Evolutionary conservation across 2,888 invertebrate species (phyloP).

Genomic region (Zhuqinia jingwanae): DNA sequence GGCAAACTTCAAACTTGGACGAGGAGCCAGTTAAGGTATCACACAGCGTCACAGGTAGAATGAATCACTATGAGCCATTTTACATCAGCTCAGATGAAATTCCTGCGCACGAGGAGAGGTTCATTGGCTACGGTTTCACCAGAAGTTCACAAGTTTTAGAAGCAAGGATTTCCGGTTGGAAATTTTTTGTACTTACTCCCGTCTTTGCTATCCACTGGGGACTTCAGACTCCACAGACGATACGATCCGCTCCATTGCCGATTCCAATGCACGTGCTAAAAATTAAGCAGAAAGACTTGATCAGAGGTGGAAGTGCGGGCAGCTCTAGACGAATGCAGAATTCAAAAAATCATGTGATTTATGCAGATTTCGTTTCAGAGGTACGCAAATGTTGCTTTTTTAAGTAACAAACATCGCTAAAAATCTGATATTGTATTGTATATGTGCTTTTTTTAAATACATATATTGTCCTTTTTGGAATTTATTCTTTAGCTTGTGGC

Average conservation of each 20-base stretch:
- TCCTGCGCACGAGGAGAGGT: constrained; percentile 93
- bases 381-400: no score
- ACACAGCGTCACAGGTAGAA: constrained; percentile 85
- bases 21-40: constrained; percentile 87
- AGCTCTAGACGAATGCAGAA: constrained; percentile 78
- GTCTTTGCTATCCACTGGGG: constrained; percentile 96
- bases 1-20: constrained; percentile 84
- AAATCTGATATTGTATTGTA: background rate
- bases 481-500: constrained; percentile 76
- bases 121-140: constrained; percentile 95
- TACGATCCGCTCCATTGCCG: constrained; percentile 72
- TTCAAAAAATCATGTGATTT: constrained; percentile 77
- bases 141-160: constrained; percentile 97
- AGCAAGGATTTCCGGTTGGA: constrained; percentile 94
- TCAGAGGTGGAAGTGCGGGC: constrained; percentile 56
- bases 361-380: constrained; percentile 79
- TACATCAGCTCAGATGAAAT: constrained; percentile 89
- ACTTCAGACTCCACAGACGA: constrained; percentile 84
- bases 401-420: background rate
- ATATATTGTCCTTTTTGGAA: background rate
- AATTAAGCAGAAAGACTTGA: constrained; percentile 71
- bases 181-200: constrained; percentile 92
- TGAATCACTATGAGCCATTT: constrained; percentile 92
- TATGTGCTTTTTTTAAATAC: background rate
- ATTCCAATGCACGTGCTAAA: constrained; percentile 73